Conservation (phyloP, 2,113 vertebrate species). For the Amia ocellicauda region DNA sequence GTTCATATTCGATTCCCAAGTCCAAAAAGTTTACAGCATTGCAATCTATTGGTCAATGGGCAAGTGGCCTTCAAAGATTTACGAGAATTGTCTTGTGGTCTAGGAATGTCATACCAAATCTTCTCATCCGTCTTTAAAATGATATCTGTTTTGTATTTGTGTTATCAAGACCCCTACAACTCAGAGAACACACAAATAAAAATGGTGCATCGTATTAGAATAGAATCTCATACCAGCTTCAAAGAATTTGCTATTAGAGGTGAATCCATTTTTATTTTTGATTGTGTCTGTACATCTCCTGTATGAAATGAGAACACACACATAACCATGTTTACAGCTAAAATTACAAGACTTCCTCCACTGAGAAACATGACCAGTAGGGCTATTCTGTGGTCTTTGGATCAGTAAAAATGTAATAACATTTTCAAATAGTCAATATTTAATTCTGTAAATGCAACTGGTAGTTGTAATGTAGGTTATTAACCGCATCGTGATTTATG, state of each 20-base stretch:
- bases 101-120: no score
- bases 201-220: no score
- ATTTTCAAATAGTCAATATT: slow-evolving; percentile 82
- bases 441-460: slow-evolving; percentile 82
- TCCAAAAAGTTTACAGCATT: no score
- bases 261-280: background rate
- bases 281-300: slow-evolving; percentile 31
- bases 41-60: no score
- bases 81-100: no score
- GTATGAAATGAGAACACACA: slow-evolving; percentile 41
- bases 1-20: no score
- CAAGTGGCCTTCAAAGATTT: no score
- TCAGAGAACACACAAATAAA: no score
- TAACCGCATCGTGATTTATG: slow-evolving; percentile 76
- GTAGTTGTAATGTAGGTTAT: slow-evolving; percentile 77
- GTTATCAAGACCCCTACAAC: no score
- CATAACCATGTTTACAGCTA: slow-evolving; percentile 58
- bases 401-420: slow-evolving; percentile 79
- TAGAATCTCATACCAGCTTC: no score
- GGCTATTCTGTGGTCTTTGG: slow-evolving; percentile 57
- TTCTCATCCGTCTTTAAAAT: background rate
- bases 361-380: slow-evolving; percentile 64
- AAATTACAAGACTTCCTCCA: slow-evolving; percentile 69
- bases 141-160: background rate
- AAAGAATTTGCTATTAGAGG: no score